Evolutionary conservation across 2,797 vertebrate genomes (phyloP), one percentile per base, ranked within the genome.

Genomic region (Chaetophractus vellerosus): DNA sequence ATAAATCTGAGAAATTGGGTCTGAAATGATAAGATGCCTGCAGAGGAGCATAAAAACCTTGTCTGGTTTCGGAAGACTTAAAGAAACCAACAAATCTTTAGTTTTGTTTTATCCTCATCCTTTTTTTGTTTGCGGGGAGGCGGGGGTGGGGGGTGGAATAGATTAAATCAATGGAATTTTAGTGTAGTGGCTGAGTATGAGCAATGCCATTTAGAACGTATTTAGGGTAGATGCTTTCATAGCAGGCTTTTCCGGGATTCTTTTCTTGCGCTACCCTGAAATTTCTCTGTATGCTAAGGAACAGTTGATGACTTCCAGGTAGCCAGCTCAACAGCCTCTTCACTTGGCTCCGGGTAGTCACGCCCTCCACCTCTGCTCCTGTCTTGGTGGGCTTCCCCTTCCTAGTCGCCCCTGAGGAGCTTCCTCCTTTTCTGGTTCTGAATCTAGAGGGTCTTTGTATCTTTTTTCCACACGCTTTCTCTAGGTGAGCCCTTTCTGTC

Each of bases 1-100:
- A 61, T 57, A 59, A 88, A 64, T 66, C 74, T 91, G 69, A 83
- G 28, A 76, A 75, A 76, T 74, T 68, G 45, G 24, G 84, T 90
- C 50, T 33, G 55, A 88, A 93, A 41, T 16, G 64, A 84, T 18
- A 31, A 90, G 55, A 24, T 52, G 10, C 33, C 50, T 88, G 1
- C 5, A 38, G 63, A 3, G 9, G 16, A 24, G 5, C 0, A 4
- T 28, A 12, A 36, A 74, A 72, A 10, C 50, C 10, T 28, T 64
- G 28, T 82, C 28, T 94, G 9, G 14, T 52, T 87, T 41, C 10
- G 26, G 68, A 91, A 90, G 63, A 55, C 57, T 63, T 57, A 0
- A 21, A 48, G 71, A 31, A 12, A 8, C n/a, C 36, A 84, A 2
- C 4, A 31, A 0, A 41, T 64, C 28, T 75, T 92, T 50, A 1